Evolutionary conservation across 1,140 invertebrate species (phyloP).

Genomic region (Drosophila prosaltans): DNA sequence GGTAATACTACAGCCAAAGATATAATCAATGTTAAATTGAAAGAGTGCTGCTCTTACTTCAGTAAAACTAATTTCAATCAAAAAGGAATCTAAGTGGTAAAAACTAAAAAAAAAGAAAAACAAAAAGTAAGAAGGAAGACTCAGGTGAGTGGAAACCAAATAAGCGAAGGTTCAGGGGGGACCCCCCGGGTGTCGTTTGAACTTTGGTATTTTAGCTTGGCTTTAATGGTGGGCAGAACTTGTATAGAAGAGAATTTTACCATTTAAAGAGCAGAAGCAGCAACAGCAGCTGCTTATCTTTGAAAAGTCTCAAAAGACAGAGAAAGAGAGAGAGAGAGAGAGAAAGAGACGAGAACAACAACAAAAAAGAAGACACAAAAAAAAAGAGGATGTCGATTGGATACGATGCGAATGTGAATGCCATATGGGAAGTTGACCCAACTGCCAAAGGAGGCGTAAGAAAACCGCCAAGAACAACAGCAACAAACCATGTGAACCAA

Average conservation of each 20-base stretch:
- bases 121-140: neutral
- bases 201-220: neutral
- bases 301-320: constrained; percentile 13
- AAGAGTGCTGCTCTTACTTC: neutral
- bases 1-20: too few species aligned
- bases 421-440: constrained; percentile 4
- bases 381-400: constrained; percentile 16
- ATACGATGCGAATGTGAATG: neutral
- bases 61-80: neutral
- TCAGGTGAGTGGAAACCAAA: neutral
- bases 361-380: too few species aligned
- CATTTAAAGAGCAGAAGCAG: neutral
- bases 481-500: constrained; percentile 2
- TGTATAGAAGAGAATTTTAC: neutral
- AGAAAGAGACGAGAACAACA: too few species aligned
- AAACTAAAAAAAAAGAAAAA: neutral
- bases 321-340: neutral
- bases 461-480: neutral
- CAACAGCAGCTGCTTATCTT: constrained; percentile 44
- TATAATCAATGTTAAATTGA: too few species aligned
- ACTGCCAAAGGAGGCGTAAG: neutral
- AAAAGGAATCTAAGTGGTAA: neutral
- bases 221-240: constrained; percentile 5
- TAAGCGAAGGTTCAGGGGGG: neutral
- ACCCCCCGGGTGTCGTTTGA: neutral